These are phyloP conservation scores for Hydrolagus colliei DNA, from an alignment of 2,797 vertebrate species.

Conservation along the genomic window DNA sequence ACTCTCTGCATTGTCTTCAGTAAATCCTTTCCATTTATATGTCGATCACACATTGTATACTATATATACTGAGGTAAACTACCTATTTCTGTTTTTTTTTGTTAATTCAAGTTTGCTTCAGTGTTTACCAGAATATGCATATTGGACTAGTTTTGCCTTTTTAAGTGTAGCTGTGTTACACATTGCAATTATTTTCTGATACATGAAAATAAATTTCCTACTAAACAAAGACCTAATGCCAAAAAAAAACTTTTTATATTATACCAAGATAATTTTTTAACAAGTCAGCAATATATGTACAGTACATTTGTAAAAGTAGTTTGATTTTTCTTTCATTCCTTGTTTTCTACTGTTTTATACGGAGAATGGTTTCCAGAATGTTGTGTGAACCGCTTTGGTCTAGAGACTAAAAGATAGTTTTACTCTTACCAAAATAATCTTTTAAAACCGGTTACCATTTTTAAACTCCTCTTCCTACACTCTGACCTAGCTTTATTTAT, in stretches of 20 bases:
- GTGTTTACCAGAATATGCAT: constrained; percentile 68
- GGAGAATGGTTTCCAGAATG: background rate
- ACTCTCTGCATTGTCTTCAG: constrained; percentile 67
- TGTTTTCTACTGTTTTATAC: background rate
- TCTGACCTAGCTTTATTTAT: constrained; percentile 3
- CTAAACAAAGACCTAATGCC: constrained; percentile 60
- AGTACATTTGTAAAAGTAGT: constrained; percentile 13
- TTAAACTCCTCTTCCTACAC: constrained; percentile 15
- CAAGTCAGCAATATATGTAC: constrained; percentile 15
- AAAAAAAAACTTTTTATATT: constrained; percentile 27
- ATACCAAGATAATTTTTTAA: background rate
- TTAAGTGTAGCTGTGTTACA: constrained; percentile 70
- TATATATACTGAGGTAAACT: constrained; percentile 61
- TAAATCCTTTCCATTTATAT: constrained; percentile 72
- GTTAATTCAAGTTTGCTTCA: constrained; percentile 65
- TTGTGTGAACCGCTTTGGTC: background rate
- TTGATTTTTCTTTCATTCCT: background rate
- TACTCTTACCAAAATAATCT: background rate
- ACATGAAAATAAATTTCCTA: constrained; percentile 73
- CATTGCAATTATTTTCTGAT: constrained; percentile 72
- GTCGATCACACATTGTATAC: constrained; percentile 72
- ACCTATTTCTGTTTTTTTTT: constrained; percentile 49
- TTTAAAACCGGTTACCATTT: background rate
- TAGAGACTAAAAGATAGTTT: background rate
- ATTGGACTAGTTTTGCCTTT: constrained; percentile 70